These are phyloP conservation scores for Dallia pectoralis DNA, from an alignment of 2,797 vertebrate genomes.

Conservation along the genomic window DNA sequence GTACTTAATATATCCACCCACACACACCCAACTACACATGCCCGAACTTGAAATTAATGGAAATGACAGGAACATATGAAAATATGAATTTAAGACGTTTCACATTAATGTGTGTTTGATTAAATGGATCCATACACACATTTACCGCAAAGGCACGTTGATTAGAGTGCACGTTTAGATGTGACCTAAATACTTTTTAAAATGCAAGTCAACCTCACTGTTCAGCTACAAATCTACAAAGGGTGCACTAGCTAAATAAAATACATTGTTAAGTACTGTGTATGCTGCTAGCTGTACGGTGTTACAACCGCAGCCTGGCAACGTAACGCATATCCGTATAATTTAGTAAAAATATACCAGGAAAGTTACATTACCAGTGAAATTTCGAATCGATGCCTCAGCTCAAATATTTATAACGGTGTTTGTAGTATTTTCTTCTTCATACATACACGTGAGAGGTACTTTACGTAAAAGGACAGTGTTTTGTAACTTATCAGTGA, in stretches of 20 bases:
- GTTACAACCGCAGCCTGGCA: neutral
- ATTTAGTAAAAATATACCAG: neutral
- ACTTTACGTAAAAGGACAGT: neutral
- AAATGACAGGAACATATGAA: neutral
- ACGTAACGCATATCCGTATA: neutral
- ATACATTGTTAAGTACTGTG: neutral
- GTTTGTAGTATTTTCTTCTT: neutral
- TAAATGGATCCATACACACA: neutral
- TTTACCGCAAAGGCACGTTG: neutral
- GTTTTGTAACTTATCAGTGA: constrained; percentile 63
- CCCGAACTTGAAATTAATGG: neutral
- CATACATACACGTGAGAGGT: neutral
- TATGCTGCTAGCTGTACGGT: neutral
- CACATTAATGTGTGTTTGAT: neutral
- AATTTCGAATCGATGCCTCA: neutral
- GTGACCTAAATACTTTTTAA: neutral
- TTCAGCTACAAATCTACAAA: neutral
- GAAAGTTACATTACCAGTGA: neutral
- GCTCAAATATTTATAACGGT: neutral
- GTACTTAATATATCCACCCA: too few species aligned
- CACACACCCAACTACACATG: neutral
- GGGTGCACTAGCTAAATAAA: neutral
- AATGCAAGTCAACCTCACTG: neutral
- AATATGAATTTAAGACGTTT: neutral
- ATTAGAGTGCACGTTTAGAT: too few species aligned